Evolutionary conservation across 1,140 invertebrate genomes (phyloP).

Genomic region (Chrysopa pallens): DNA sequence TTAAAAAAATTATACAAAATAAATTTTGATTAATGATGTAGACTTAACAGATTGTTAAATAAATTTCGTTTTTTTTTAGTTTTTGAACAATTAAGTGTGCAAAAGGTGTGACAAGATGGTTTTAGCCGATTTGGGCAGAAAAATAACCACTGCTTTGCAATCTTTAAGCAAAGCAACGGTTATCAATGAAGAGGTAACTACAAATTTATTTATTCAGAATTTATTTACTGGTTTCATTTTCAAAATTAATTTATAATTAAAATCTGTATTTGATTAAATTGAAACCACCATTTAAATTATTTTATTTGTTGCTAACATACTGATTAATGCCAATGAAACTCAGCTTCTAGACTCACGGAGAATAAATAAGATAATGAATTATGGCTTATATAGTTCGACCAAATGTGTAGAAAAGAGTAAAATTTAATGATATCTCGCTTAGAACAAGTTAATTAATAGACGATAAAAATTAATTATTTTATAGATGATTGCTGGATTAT

Average conservation of each 20-base stretch:
- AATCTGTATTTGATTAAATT: background rate
- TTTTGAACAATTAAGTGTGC: too few relatives aligned
- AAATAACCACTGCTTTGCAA: slow-evolving; percentile 94
- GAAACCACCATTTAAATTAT: too few relatives aligned
- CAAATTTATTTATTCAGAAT: slow-evolving; percentile 12
- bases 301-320: slow-evolving; percentile 1
- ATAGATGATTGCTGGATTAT: too few relatives aligned
- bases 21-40: too few relatives aligned
- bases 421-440: too few relatives aligned
- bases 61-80: too few relatives aligned
- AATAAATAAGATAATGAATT: too few relatives aligned
- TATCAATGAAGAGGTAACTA: slow-evolving; percentile 89
- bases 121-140: slow-evolving; percentile 97
- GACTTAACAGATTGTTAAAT: too few relatives aligned
- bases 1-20: too few relatives aligned
- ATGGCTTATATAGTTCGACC: too few relatives aligned
- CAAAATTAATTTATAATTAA: background rate
- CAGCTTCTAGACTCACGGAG: background rate
- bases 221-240: slow-evolving; percentile 4
- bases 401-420: background rate
- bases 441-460: too few relatives aligned
- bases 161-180: slow-evolving; percentile 96
- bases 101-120: slow-evolving; percentile 59
- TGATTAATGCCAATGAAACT: background rate
- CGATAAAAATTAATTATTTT: too few relatives aligned